These are phyloP conservation scores for Calliopum simillimum DNA, from an alignment of 2,888 invertebrate species.

Conservation along the genomic window DNA sequence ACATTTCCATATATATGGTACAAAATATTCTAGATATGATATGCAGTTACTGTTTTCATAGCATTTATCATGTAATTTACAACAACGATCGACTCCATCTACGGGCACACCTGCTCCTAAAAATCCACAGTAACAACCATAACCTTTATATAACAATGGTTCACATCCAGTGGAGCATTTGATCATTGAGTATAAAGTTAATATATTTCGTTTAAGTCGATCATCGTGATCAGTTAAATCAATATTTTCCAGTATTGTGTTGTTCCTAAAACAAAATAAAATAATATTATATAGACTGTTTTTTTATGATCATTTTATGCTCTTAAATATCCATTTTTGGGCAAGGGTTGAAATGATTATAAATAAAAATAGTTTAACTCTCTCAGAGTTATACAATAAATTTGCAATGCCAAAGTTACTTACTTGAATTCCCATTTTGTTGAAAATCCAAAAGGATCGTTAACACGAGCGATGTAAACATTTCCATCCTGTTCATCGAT, in stretches of 20 bases:
- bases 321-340: too few species aligned
- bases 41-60: constrained; percentile 84
- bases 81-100: constrained; percentile 85
- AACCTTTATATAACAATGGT: constrained; percentile 85
- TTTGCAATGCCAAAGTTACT: too few species aligned
- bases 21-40: constrained; percentile 84
- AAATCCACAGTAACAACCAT: constrained; percentile 92
- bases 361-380: too few species aligned
- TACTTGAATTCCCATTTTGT: constrained; percentile 63
- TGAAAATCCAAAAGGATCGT: constrained; percentile 66
- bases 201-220: constrained; percentile 79
- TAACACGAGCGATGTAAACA: constrained; percentile 62
- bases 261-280: background rate
- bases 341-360: too few species aligned
- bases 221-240: constrained; percentile 57
- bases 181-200: constrained; percentile 88
- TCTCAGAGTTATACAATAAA: too few species aligned
- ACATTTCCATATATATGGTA: constrained; percentile 91
- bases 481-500: constrained; percentile 48
- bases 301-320: background rate
- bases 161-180: constrained; percentile 87
- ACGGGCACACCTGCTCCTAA: constrained; percentile 82
- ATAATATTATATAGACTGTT: too few species aligned
- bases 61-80: constrained; percentile 87
- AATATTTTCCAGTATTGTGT: background rate